Evolutionary conservation across 2,797 vertebrate species (phyloP).

Genomic region (Capromys pilorides): DNA sequence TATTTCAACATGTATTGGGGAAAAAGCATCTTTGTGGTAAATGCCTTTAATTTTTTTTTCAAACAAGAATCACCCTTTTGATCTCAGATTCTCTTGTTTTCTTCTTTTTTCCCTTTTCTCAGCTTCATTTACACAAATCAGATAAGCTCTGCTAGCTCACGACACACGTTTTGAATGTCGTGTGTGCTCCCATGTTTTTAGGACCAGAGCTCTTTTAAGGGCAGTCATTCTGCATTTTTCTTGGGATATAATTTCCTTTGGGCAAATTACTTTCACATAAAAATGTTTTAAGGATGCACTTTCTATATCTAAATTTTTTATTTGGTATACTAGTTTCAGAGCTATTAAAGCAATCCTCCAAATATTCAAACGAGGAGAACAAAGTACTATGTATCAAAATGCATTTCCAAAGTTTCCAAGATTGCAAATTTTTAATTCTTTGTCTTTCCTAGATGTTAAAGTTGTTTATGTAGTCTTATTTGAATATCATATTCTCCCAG

Average conservation of each 20-base stretch:
- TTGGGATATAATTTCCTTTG: constrained; percentile 31
- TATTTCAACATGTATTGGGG: neutral
- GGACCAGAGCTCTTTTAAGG: neutral
- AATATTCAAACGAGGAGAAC: neutral
- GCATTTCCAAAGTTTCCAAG: constrained; percentile 22
- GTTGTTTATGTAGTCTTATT: neutral
- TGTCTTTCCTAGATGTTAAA: constrained; percentile 6
- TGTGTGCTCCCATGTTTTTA: no score
- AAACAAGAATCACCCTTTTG: neutral
- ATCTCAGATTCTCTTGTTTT: neutral
- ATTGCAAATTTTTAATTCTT: neutral
- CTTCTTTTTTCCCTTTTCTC: neutral
- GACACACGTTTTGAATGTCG: neutral
- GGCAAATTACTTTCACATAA: neutral
- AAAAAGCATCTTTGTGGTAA: neutral
- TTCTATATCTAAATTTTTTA: neutral
- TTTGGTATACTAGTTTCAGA: neutral
- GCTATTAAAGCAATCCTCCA: constrained; percentile 12
- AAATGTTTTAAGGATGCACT: constrained; percentile 36
- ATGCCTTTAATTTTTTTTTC: neutral
- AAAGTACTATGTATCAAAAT: neutral
- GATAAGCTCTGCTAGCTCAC: neutral
- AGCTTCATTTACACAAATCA: neutral
- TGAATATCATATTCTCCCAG: neutral
- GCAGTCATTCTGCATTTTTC: neutral